Conservation (phyloP, 2,888 invertebrate genomes). For the Zygaena filipendulae region DNA sequence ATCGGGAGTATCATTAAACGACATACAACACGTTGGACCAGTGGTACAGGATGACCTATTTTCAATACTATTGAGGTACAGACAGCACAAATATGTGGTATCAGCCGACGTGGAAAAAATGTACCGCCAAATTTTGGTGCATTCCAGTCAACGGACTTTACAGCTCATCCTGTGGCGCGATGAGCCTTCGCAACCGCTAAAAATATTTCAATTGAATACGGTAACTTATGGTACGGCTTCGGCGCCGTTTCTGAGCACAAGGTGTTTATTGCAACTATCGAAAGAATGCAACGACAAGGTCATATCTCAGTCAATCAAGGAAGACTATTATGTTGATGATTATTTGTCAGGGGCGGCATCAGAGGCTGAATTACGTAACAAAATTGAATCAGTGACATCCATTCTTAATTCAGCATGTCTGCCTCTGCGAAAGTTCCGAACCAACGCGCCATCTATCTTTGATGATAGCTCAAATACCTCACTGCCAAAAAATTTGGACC, state of each 20-base stretch:
- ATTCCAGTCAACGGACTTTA: slow-evolving; percentile 10
- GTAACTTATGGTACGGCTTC: slow-evolving; percentile 9
- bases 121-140: slow-evolving; percentile 10
- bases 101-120: slow-evolving; percentile 15
- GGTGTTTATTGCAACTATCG: slow-evolving; percentile 7
- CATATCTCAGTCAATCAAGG: not conserved
- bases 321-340: slow-evolving; percentile 8
- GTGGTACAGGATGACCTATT: slow-evolving; percentile 16
- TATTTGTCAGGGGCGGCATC: slow-evolving; percentile 3
- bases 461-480: not conserved
- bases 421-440: slow-evolving; percentile 8
- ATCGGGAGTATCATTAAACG: slow-evolving; percentile 16
- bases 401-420: slow-evolving; percentile 5
- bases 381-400: slow-evolving; percentile 6
- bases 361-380: slow-evolving; percentile 4
- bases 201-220: slow-evolving; percentile 1
- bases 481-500: slow-evolving; percentile 2
- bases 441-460: slow-evolving; percentile 4
- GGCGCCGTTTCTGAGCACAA: slow-evolving; percentile 9
- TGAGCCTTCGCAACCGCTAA: slow-evolving; percentile 1
- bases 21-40: slow-evolving; percentile 14
- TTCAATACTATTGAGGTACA: slow-evolving; percentile 13
- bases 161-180: slow-evolving; percentile 16
- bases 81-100: slow-evolving; percentile 14
- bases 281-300: slow-evolving; percentile 1